phyloP scores from a whole-genome alignment of 2,888 invertebrate genomes.

The Drosophila helvetica region DNA sequence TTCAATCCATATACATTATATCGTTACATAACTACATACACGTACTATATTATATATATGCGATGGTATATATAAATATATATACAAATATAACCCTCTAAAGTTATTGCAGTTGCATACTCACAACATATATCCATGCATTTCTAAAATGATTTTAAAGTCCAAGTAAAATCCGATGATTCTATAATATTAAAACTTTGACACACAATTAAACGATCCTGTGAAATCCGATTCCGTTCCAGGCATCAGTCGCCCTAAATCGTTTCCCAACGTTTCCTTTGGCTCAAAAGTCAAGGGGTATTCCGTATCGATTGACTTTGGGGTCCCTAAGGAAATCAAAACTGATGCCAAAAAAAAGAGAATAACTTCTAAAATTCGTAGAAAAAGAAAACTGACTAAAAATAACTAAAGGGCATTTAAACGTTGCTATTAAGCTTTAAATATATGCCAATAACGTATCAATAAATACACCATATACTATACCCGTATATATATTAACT shows the following conservation, averaged over 20 bases:
- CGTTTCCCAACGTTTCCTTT: conserved; percentile 19
- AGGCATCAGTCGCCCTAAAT: conserved; percentile 47
- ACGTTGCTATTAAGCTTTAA: conserved; percentile 36
- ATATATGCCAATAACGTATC: conserved; percentile 23
- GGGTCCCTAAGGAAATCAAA: conserved; percentile 47
- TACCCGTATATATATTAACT: conserved; percentile 23
- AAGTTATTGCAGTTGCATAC: conserved; percentile 59
- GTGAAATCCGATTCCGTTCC: conserved; percentile 16
- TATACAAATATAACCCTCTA: conserved; percentile 22
- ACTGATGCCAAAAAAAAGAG: conserved; percentile 49
- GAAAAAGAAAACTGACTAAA: conserved; percentile 41
- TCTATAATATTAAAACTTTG: conserved; percentile 83
- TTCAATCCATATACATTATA: conserved; percentile 35
- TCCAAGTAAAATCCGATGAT: conserved; percentile 79
- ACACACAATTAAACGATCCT: conserved; percentile 67
- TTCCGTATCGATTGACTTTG: conserved; percentile 52
- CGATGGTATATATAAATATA: conserved; percentile 21
- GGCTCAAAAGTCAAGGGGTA: conserved; percentile 35
- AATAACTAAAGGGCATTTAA: conserved; percentile 50
- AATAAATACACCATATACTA: conserved; percentile 4
- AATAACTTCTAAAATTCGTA: conserved; percentile 35
- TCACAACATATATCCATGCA: conserved; percentile 63
- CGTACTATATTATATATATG: conserved; percentile 34
- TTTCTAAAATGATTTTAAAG: conserved; percentile 77
- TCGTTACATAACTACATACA: conserved; percentile 34